Evolutionary conservation across 2,113 vertebrate genomes (phyloP), one percentile per base, ranked within the genome.

Genomic region (Gymnocephalus cernua): DNA sequence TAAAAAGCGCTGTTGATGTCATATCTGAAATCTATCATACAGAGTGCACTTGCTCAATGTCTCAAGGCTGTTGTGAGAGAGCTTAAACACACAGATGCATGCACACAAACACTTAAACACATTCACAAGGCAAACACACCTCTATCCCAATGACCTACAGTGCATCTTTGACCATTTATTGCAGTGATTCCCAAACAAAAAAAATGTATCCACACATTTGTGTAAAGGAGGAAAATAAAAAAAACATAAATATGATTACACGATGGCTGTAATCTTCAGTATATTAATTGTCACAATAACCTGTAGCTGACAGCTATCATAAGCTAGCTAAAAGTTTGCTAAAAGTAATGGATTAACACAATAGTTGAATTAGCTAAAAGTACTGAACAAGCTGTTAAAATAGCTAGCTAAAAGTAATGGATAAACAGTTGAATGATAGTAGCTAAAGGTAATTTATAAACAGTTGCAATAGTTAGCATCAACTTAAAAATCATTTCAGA

Each of bases 1-100:
- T 91, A 86, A 70, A 83, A 82, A 65, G 77, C 47, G 4, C 14
- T 79, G 63, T 75, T 86, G 82, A 92, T 84, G 86, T 89, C 86
- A 86, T 84, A 86, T 85, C 57, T 82, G 75, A 84, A 89, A 83
- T 51, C 45, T 3, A 79, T 83, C 80, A 82, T 23, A 41, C 9
- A 77, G 61, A 54, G 15, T 58, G 35, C 47, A 71, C 77, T 84
- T 45, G 48, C 27, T 70, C 23, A 58, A 23, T 74, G 72, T 80
- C 74, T 67, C 65, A 53, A 69, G 62, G 35, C 47, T 82, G 44
- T 66, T 76, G 5, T 53, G 13, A 35, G 14, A 74, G 16, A 76
- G 21, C 53, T 32, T 58, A 57, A 27, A 83, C 19, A 66, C 41
- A 61, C 18, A 47, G 0, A 27, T 29, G 16, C 15, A 32, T 21